Conservation (phyloP, 2,888 invertebrate genomes). For the Chalcis sispes region DNA sequence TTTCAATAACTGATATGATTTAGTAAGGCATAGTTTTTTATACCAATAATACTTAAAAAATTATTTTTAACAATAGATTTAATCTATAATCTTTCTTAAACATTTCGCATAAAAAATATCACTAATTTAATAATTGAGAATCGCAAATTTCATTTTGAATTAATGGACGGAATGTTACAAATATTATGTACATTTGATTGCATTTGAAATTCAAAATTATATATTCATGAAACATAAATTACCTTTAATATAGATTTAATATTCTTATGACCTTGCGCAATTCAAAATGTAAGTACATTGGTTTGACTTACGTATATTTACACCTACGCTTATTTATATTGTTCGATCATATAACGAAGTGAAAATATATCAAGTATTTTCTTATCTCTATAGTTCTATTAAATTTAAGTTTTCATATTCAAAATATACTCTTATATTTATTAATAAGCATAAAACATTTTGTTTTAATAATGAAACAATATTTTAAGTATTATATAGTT, state of each 20-base stretch:
- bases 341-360: no score
- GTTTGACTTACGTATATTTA: no score
- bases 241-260: no score
- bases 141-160: neutral
- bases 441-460: slow-evolving; percentile 28
- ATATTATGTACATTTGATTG: slow-evolving; percentile 11
- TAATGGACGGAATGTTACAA: slow-evolving; percentile 51
- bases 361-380: no score
- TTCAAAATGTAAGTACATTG: slow-evolving; percentile 35
- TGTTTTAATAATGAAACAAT: slow-evolving; percentile 37
- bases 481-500: slow-evolving; percentile 38
- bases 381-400: no score
- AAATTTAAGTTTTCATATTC: no score
- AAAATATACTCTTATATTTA: no score
- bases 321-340: no score
- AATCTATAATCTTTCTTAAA: slow-evolving; percentile 26
- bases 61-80: slow-evolving; percentile 20
- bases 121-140: slow-evolving; percentile 8
- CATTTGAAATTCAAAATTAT: slow-evolving; percentile 16
- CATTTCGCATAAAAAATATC: slow-evolving; percentile 8
- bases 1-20: neutral
- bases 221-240: slow-evolving; percentile 8
- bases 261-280: no score
- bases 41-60: slow-evolving; percentile 3
- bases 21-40: slow-evolving; percentile 4